These are phyloP conservation scores for Heterodera schachtii DNA, from an alignment of 1,140 invertebrate genomes.

Conservation along the genomic window DNA sequence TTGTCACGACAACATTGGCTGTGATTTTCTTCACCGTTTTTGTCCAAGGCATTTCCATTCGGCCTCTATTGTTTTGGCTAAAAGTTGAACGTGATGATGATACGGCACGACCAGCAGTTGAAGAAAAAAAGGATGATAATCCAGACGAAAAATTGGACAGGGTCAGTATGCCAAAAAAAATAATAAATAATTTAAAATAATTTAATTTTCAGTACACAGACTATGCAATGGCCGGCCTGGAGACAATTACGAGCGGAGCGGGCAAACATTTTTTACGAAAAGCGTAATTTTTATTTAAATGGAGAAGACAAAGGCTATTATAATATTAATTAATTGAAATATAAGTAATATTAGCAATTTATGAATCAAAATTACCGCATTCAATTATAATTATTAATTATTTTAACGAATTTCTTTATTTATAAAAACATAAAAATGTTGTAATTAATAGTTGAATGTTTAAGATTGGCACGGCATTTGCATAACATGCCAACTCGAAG, in stretches of 20 bases:
- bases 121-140: background rate
- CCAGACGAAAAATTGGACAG: background rate
- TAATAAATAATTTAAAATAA: background rate
- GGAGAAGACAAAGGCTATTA: too few relatives aligned
- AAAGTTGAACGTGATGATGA: conserved; percentile 65
- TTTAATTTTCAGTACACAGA: conserved; percentile 44
- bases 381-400: too few relatives aligned
- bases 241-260: conserved; percentile 43
- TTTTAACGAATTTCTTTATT: too few relatives aligned
- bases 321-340: too few relatives aligned
- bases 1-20: conserved; percentile 69
- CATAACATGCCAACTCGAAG: background rate
- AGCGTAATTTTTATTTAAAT: background rate
- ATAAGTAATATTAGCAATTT: too few relatives aligned
- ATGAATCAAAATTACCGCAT: too few relatives aligned
- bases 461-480: background rate
- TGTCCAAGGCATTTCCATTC: conserved; percentile 69
- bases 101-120: too few relatives aligned
- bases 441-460: background rate
- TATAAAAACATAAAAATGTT: too few relatives aligned
- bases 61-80: conserved; percentile 68
- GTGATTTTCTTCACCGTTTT: conserved; percentile 71
- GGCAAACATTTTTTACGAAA: conserved; percentile 40
- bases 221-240: conserved; percentile 48
- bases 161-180: background rate